Evolutionary conservation across 2,113 vertebrate genomes (phyloP).

Genomic region (Gallinago media): DNA sequence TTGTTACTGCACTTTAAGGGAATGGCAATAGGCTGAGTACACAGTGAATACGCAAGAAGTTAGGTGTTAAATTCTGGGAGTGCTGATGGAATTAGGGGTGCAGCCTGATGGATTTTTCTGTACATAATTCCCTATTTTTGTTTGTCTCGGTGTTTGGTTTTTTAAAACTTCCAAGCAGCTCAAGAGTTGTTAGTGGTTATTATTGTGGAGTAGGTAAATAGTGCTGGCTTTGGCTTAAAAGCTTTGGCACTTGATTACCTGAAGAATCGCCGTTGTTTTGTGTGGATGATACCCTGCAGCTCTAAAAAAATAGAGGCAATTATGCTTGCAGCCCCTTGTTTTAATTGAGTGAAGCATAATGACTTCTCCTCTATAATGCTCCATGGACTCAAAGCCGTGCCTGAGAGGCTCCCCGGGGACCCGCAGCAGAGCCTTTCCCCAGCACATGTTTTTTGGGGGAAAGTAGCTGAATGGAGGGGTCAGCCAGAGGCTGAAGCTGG

Average conservation of each 20-base stretch:
- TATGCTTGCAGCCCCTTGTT: conserved; percentile 51
- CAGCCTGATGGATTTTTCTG: background rate
- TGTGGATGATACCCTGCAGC: conserved; percentile 52
- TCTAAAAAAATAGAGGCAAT: conserved; percentile 55
- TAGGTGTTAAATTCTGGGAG: accelerated
- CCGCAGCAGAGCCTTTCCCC: background rate
- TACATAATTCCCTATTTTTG: background rate
- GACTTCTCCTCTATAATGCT: conserved; percentile 47
- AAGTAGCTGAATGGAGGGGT: conserved; percentile 10
- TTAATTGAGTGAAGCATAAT: conserved; percentile 65
- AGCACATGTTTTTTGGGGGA: background rate
- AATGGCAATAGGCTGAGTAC: background rate
- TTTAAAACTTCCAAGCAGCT: background rate
- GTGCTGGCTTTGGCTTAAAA: background rate
- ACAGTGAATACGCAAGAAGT: background rate
- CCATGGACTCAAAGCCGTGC: background rate
- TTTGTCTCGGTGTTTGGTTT: background rate
- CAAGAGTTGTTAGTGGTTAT: background rate
- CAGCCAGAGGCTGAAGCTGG: conserved; percentile 66
- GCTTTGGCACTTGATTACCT: conserved; percentile 50
- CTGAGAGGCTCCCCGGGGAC: background rate
- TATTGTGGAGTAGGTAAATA: background rate
- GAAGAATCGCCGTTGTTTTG: conserved; percentile 15
- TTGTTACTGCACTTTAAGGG: background rate
- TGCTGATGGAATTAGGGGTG: background rate